Conservation (phyloP, 2,888 invertebrate genomes). For the Mallateleia sp. region DNA sequence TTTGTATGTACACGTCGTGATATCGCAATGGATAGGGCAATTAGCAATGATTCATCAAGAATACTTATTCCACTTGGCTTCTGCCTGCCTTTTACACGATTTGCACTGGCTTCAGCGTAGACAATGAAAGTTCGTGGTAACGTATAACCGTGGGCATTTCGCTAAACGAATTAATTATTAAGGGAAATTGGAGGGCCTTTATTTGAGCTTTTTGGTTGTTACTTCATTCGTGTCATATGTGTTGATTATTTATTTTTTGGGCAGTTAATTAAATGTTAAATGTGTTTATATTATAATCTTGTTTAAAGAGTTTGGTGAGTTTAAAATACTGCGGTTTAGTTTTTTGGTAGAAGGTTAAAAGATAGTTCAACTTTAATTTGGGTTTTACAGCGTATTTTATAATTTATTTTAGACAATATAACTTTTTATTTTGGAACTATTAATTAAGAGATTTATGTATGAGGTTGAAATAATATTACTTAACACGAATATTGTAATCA, state of each 20-base stretch:
- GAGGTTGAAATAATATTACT: no score
- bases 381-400: no score
- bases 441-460: no score
- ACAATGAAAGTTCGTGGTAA: conserved; percentile 61
- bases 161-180: conserved; percentile 85
- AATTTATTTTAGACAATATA: no score
- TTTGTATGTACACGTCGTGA: conserved; percentile 71
- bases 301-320: no score
- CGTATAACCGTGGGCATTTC: conserved; percentile 79
- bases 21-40: conserved; percentile 76
- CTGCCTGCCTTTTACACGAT: conserved; percentile 69
- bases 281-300: no score
- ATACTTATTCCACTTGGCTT: conserved; percentile 76
- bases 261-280: no score
- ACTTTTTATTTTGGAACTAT: no score
- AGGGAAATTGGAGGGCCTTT: conserved; percentile 85
- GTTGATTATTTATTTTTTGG: not conserved
- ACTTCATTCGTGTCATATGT: conserved; percentile 1
- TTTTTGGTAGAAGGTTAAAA: no score
- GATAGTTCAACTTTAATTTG: no score
- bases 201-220: conserved; percentile 8
- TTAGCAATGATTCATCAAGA: conserved; percentile 82
- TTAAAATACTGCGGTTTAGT: no score
- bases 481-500: no score
- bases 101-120: conserved; percentile 43